These are phyloP conservation scores for Scomber scombrus DNA, from an alignment of 2,113 vertebrate genomes.

Conservation along the genomic window DNA sequence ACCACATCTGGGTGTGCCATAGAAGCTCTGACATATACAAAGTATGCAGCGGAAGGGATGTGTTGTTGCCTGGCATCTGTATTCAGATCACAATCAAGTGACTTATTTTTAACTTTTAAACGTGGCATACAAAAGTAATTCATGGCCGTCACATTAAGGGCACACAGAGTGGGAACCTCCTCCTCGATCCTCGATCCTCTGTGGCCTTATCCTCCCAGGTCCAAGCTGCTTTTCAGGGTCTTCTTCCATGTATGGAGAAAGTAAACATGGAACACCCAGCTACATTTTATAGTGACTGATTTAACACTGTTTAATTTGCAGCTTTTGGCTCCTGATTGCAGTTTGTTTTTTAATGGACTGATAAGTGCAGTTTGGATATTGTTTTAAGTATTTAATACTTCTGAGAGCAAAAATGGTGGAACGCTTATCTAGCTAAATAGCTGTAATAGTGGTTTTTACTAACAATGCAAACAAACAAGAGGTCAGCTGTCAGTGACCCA, in stretches of 20 bases:
- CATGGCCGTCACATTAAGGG: neutral
- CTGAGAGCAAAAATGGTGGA: neutral
- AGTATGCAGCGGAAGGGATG: neutral
- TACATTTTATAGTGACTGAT: neutral
- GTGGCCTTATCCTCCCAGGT: neutral
- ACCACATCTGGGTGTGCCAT: neutral
- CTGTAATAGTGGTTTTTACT: neutral
- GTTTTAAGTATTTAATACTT: neutral
- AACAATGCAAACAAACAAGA: neutral
- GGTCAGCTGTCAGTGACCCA: neutral
- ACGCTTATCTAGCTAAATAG: too few species aligned
- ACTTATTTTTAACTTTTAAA: neutral
- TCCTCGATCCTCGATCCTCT: neutral
- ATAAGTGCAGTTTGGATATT: neutral
- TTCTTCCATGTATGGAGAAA: constrained; percentile 51
- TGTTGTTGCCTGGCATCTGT: too few species aligned
- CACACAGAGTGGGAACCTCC: neutral
- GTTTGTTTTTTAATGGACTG: constrained; percentile 12
- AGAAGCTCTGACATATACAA: neutral
- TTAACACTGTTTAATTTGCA: neutral
- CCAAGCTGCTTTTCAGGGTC: neutral
- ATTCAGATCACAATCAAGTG: neutral
- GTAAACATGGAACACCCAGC: neutral
- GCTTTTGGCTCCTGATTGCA: neutral
- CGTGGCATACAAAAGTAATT: neutral